Evolutionary conservation across 2,888 invertebrate genomes (phyloP), one percentile per base, ranked within the genome.

Genomic region (Linyphia triangularis): DNA sequence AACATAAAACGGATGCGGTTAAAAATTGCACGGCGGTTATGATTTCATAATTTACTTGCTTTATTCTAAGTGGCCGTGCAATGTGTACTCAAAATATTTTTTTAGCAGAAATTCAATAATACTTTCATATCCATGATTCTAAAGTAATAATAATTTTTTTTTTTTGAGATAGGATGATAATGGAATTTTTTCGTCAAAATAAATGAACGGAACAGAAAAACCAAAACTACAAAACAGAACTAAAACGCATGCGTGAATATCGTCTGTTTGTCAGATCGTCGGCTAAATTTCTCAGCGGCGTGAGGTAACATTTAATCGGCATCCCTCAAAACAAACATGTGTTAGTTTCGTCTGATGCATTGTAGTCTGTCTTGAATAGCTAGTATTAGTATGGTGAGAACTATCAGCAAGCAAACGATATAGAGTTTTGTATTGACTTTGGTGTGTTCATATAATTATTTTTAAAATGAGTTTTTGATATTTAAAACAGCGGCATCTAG

Each of bases 321-420:
- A 63, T 37, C 59, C 40, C 65, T 70, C 72, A 69, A 73, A 61
- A 51, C 57, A 85, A 88, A 88, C 86, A 88, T 88, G 86, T 88
- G 86, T 88, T 88, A 67, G 73, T 0, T 19, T 69, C 22, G 67
- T 69, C 67, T 69, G 10, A 37, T 37, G 67, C 33, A 22, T 43
- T 43, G 13, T 16, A 26, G 70, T 10, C 40, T 24, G 5, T 70
- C 43, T 13, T 70, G 26, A 24, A 28, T 67, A 30, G 24, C 28
- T 40, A n/a, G 9, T 70, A 22, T 19, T 43, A 43, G 26, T 16
- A 28, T n/a, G 6, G 19, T 51, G 43, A 26, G 43, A 70, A n/a
- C n/a, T 16, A n/a, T n/a, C n/a, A n/a, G 13, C n/a, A 1, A 13
- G 5, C 51, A n/a, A 51, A 51, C 5, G 13, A 33, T 33, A 33